A percentile compares a stretch with the other conserved stretches of the same genome.
phyloP scores from a whole-genome alignment of 1,140 invertebrate genomes.

The Lordiphosa mommai region DNA sequence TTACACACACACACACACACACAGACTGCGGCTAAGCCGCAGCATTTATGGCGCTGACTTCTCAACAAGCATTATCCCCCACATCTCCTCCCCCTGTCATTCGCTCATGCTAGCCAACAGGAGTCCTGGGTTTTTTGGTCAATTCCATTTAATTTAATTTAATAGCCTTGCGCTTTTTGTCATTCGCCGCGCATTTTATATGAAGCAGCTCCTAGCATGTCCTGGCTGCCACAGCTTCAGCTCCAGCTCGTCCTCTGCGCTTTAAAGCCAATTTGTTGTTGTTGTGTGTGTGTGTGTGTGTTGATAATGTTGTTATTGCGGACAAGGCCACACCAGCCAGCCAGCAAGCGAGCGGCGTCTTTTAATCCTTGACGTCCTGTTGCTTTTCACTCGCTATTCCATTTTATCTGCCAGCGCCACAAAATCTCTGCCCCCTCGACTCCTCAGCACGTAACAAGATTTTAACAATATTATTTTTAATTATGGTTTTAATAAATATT shows the following conservation, averaged over 20 bases:
- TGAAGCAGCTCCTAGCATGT: slow-evolving; percentile 26
- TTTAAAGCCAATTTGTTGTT: slow-evolving; percentile 55
- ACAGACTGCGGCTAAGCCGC: slow-evolving; percentile 24
- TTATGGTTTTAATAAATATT: slow-evolving; percentile 70
- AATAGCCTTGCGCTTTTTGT: slow-evolving; percentile 78
- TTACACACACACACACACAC: slow-evolving; percentile 5
- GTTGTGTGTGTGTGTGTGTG: slow-evolving; percentile 19
- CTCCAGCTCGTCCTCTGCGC: slow-evolving; percentile 21
- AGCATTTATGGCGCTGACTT: slow-evolving; percentile 50
- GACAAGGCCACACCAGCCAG: slow-evolving; percentile 32
- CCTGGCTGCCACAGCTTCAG: slow-evolving; percentile 8
- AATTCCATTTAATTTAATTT: slow-evolving; percentile 79
- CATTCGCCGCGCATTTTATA: slow-evolving; percentile 68
- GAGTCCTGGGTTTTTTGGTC: slow-evolving; percentile 62
- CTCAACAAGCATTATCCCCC: slow-evolving; percentile 27
- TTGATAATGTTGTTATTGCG: slow-evolving; percentile 66
- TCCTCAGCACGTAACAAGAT: slow-evolving; percentile 37
- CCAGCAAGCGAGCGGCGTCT: slow-evolving; percentile 53
- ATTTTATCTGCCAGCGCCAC: slow-evolving; percentile 36
- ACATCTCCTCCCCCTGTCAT: not conserved
- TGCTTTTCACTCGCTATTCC: slow-evolving; percentile 41
- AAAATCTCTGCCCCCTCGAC: not conserved
- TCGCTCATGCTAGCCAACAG: slow-evolving; percentile 21
- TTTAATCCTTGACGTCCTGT: slow-evolving; percentile 74
- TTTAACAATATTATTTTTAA: slow-evolving; percentile 74